Conservation (phyloP, 2,113 vertebrate genomes). For the Uria lomvia region DNA sequence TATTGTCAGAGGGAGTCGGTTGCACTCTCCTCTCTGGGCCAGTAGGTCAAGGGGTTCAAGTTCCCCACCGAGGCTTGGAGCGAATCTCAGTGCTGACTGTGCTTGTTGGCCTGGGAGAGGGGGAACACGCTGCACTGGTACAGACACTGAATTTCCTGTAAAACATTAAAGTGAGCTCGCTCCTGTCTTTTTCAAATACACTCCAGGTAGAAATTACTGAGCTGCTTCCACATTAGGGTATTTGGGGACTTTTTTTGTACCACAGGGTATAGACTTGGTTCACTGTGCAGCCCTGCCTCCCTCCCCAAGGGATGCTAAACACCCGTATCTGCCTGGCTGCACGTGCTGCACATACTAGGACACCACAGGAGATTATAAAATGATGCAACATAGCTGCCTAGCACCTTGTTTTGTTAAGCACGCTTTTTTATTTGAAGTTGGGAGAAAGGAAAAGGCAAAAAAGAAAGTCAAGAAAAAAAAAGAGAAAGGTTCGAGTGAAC, state of each 20-base stretch:
- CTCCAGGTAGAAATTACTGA: background rate
- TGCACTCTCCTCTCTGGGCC: slow-evolving; percentile 1
- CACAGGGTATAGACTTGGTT: background rate
- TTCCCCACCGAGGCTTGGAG: background rate
- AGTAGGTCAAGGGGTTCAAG: slow-evolving; percentile 9
- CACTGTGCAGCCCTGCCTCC: background rate
- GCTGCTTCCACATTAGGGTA: fast-evolving
- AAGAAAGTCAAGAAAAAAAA: background rate
- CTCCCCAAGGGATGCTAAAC: background rate
- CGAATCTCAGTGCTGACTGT: background rate
- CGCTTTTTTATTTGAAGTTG: background rate
- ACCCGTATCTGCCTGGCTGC: background rate
- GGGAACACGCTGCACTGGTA: background rate
- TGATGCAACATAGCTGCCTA: background rate
- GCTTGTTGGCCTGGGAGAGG: background rate
- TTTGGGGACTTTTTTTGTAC: background rate
- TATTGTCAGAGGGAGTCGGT: slow-evolving; percentile 39
- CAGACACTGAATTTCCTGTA: background rate
- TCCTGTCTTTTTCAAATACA: background rate
- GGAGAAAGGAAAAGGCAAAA: background rate
- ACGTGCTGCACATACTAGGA: background rate
- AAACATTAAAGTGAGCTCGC: background rate
- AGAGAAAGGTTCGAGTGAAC: background rate
- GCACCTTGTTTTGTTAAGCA: background rate
- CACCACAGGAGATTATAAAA: background rate